A percentile compares a stretch with the other conserved stretches of the same genome.
phyloP scores from a whole-genome alignment of 2,797 vertebrate species.

The Melanogrammus aeglefinus region DNA sequence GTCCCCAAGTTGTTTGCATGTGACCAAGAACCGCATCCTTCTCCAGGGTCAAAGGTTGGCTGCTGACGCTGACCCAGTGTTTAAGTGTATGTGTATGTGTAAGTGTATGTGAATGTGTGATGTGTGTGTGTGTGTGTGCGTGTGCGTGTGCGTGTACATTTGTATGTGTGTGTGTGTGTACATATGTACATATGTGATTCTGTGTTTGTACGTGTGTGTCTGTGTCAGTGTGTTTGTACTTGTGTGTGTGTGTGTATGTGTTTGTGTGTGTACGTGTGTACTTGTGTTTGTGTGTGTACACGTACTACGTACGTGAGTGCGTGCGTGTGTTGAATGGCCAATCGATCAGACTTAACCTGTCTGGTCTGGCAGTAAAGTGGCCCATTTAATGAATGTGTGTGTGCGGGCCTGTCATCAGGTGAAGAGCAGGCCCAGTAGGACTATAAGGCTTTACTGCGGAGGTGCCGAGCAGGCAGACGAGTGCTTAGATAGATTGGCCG shows the following conservation, averaged over 20 bases:
- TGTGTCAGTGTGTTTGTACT: not conserved
- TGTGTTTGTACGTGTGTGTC: not conserved
- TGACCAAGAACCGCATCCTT: not conserved
- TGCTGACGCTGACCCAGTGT: not conserved
- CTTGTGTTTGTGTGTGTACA: not conserved
- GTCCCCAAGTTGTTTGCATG: not conserved
- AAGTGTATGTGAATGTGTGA: not conserved
- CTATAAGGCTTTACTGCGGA: conserved; percentile 19
- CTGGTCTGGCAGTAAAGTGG: conserved; percentile 21
- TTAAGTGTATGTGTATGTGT: no score
- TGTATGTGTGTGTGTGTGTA: not conserved
- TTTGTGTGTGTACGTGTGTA: not conserved
- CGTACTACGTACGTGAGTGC: not conserved
- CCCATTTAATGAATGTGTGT: conserved; percentile 26
- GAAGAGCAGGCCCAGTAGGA: conserved; percentile 18
- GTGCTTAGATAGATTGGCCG: not conserved
- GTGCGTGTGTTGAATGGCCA: not conserved
- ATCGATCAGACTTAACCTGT: conserved; percentile 24
- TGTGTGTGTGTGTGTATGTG: conserved; percentile 2
- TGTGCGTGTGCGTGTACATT: not conserved
- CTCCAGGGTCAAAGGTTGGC: conserved; percentile 7
- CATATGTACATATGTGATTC: no score
- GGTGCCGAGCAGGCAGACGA: conserved; percentile 22
- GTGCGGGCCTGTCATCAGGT: conserved; percentile 22
- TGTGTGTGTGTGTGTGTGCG: no score